Evolutionary conservation across 2,113 vertebrate species (phyloP), one percentile per base, ranked within the genome.

Genomic region (Etheostoma spectabile): DNA sequence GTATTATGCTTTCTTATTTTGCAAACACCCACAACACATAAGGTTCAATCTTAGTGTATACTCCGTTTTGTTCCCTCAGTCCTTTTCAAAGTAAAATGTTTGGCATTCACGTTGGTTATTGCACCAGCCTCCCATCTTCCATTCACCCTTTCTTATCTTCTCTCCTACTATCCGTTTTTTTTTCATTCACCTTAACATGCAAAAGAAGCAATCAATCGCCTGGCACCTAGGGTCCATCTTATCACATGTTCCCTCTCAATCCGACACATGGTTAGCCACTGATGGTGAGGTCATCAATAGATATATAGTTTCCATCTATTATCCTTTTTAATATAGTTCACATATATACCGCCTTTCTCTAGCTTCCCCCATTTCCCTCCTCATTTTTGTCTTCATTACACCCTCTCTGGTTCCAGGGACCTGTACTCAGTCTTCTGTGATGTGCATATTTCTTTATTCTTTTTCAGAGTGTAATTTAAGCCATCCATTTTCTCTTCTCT

Each of bases 281-380:
- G 76, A 86, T 82, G 82, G 52, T 21, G 55, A 79, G 79, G 62
- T 83, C 80, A 86, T 92, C 78, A 89, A 71, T 57, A 90, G 68
- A 85, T 62, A 30, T 57, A 74, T 49, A 35, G 21, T 79, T 82
- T 82, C 66, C 55, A 85, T 90, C 62, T 79, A 66, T 89, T 87
- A 84, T 80, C 64, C 57, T 75, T 65, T 65, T 75, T 56, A 49
- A 69, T 79, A 74, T 81, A 70, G 13, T 80, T 79, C 21, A 6
- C 35, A 51, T 16, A 46, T 63, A 4, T 2, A 68, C 73, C 67
- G 33, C 62, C 70, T 74, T 67, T 16, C 38, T 74, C 5, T 33
- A 2, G 74, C 38, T 83, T 14, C 48, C 30, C 70, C 19, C 64
- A 0, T 77, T 67, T 80, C 79, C 68, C 70, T 61, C 52, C 60